A percentile compares a stretch with the other conserved stretches of the same genome.
Conservation (phyloP, 2,797 vertebrate species). For the Crotalus adamanteus region DNA sequence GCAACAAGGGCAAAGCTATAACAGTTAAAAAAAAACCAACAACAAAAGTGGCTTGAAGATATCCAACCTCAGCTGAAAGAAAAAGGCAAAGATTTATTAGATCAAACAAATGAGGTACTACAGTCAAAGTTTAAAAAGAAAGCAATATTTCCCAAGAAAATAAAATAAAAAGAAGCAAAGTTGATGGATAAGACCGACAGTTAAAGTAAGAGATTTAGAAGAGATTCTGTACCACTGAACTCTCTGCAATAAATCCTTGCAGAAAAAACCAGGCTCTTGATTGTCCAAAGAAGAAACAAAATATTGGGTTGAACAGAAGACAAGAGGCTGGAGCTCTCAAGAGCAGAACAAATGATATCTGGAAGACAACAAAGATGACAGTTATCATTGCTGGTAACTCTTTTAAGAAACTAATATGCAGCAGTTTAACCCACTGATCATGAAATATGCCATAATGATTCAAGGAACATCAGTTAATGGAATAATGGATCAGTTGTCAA, state of each 20-base stretch:
- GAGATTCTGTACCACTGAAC: neutral
- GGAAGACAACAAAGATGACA: neutral
- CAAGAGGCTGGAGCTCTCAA: neutral
- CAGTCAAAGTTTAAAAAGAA: neutral
- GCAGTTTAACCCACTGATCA: neutral
- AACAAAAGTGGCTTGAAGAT: neutral
- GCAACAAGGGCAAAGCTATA: neutral
- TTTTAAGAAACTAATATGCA: neutral
- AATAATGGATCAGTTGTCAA: neutral
- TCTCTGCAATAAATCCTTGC: neutral
- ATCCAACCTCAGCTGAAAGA: neutral
- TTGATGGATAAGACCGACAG: neutral
- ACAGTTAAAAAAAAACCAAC: neutral
- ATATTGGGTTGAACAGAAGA: neutral
- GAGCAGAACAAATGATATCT: neutral
- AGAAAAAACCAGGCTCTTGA: neutral
- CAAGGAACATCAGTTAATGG: neutral
- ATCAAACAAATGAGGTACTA: neutral
- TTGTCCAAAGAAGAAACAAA: neutral
- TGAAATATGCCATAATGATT: neutral
- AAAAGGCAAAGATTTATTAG: neutral
- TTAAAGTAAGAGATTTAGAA: neutral
- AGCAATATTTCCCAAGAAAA: neutral
- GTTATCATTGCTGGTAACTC: neutral
- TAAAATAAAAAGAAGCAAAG: neutral